Percentiles rank a stretch among this genome's conserved stretches.
phyloP scores from a whole-genome alignment of 2,113 vertebrate species.

The Oryzias celebensis region DNA sequence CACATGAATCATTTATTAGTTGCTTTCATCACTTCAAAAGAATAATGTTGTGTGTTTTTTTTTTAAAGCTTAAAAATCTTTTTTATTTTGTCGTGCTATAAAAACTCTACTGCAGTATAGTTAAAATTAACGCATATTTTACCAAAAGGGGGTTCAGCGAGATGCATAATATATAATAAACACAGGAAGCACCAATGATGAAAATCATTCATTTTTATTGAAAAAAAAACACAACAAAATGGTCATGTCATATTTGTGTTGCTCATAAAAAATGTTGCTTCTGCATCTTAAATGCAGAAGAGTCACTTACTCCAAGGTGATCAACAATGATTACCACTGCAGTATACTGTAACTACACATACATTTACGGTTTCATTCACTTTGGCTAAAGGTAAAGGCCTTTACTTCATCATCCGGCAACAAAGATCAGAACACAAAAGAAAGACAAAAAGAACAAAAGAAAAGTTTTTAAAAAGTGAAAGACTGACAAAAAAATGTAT shows the following conservation, averaged over 20 bases:
- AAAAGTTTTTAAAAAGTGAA: slow-evolving; percentile 5
- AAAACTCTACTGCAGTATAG: background rate
- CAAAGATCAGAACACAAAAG: slow-evolving; percentile 2
- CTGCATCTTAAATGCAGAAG: slow-evolving; percentile 32
- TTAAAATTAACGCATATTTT: background rate
- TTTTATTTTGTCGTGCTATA: background rate
- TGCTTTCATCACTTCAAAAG: background rate
- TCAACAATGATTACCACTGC: slow-evolving; percentile 22
- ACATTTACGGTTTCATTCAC: slow-evolving; percentile 20
- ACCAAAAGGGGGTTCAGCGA: background rate
- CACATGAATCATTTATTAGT: background rate
- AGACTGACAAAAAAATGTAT: slow-evolving; percentile 2
- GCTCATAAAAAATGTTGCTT: slow-evolving; percentile 4
- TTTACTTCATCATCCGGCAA: slow-evolving; percentile 5
- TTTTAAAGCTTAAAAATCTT: background rate
- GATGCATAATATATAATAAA: background rate
- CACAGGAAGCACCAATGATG: slow-evolving; percentile 2
- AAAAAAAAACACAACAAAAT: slow-evolving; percentile 44
- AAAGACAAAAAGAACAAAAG: slow-evolving; percentile 12
- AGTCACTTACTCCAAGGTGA: slow-evolving; percentile 21
- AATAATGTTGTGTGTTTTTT: rapidly evolving
- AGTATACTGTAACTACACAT: slow-evolving; percentile 25
- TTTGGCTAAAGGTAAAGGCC: slow-evolving; percentile 8
- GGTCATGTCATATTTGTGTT: slow-evolving; percentile 19
- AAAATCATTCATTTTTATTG: slow-evolving; percentile 49